These are phyloP conservation scores for Atlantisia rogersi DNA, from an alignment of 2,113 vertebrate genomes.

Conservation along the genomic window DNA sequence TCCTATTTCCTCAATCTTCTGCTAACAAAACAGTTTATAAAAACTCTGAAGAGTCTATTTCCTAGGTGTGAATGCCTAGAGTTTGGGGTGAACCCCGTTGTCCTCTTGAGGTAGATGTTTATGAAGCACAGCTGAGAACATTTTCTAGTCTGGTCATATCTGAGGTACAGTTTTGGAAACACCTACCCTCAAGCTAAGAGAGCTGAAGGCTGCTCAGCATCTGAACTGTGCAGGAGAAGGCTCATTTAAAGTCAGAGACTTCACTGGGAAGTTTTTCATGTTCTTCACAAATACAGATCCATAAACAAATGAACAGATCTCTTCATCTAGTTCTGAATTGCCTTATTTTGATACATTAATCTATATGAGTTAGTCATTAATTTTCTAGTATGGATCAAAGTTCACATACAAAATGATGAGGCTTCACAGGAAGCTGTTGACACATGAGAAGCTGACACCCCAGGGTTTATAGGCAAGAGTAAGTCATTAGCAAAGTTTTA, in stretches of 20 bases:
- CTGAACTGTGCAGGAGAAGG: neutral
- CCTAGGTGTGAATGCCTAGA: neutral
- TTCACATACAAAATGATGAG: slow-evolving; percentile 10
- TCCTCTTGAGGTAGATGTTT: neutral
- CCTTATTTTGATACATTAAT: slow-evolving; percentile 30
- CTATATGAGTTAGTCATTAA: slow-evolving; percentile 19
- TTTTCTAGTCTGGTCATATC: neutral
- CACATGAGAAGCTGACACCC: neutral
- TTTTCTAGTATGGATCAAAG: slow-evolving; percentile 37
- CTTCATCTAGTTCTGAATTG: neutral
- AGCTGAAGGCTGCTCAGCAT: neutral
- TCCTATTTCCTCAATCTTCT: neutral
- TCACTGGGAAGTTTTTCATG: neutral
- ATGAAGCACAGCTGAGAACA: neutral
- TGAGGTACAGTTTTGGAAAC: neutral
- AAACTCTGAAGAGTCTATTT: neutral
- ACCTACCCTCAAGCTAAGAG: neutral
- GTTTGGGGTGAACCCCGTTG: neutral
- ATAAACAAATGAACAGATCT: neutral
- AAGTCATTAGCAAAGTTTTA: slow-evolving; percentile 11
- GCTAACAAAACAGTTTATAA: neutral
- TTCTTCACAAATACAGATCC: neutral
- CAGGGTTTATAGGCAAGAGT: neutral
- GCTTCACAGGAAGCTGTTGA: neutral
- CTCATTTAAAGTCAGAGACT: neutral